Evolutionary conservation across 2,888 invertebrate genomes (phyloP), one percentile per base, ranked within the genome.

Genomic region (Drosophila meridionalis): DNA sequence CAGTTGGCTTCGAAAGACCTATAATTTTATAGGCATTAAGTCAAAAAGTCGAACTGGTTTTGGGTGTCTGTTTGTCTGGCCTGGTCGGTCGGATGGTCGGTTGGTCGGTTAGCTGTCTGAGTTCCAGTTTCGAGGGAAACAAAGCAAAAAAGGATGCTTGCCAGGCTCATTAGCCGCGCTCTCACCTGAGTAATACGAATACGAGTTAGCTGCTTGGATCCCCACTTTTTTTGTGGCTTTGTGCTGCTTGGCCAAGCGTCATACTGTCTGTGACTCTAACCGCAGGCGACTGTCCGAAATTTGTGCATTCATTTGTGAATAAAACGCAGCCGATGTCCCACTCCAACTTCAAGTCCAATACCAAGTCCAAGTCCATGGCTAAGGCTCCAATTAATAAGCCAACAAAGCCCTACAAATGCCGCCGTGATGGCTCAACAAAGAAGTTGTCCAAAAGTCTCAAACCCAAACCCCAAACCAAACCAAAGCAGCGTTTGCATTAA

Each of bases 271-370:
- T 67, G 80, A 58, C 82, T 72, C 58, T 83, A 84, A 84, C 85
- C 85, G 75, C 89, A 85, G 69, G 69, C 69, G 73, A 53, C 69
- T 72, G 69, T 76, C 80, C 79, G 69, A 89, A 87, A 83, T 80
- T 85, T 90, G 90, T 88, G 84, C 91, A 89, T 81, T 90, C 90
- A 85, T 80, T 83, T 87, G 90, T 87, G 67, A 89, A 90, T 76
- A 68, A 79, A 76, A 73, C 43, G 59, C 61, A 62, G 43, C 34
- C 74, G 48, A 38, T 50, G 60, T 57, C 47, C 48, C 52, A 59
- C 20, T 45, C 32, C 45, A 12, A 34, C 11, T 52, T 5, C 20
- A 34, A 4, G 12, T 36, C 56, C 30, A 43, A 73, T 43, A 42
- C 40, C 65, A 76, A 73, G 68, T 66, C 76, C 34, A 53, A 73